Conservation (phyloP, 2,797 vertebrate genomes). For the Spinibarbus caldwelli region DNA sequence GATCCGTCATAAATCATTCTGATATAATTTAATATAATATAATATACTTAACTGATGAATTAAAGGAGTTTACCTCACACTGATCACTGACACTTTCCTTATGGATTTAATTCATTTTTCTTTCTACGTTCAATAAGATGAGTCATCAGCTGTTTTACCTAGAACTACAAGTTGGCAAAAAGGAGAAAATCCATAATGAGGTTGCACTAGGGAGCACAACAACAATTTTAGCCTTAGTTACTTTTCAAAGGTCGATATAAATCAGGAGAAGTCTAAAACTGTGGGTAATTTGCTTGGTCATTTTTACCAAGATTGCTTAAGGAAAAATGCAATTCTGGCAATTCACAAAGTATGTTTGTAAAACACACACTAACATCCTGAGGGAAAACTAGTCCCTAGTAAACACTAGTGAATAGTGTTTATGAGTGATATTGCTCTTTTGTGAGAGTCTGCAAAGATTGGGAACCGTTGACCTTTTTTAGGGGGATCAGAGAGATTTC, state of each 20-base stretch:
- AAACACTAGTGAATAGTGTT: neutral
- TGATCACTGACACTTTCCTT: no score
- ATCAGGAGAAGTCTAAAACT: neutral
- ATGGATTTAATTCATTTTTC: no score
- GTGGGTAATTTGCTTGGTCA: neutral
- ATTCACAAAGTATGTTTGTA: neutral
- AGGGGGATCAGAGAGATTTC: constrained; percentile 13
- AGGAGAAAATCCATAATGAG: no score
- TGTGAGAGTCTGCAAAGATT: neutral
- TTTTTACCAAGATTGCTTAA: neutral
- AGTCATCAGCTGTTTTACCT: no score
- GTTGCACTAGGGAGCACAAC: neutral
- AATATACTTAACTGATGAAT: neutral
- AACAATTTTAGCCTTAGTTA: neutral
- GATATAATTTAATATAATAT: neutral
- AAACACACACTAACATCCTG: neutral
- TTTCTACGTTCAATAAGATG: no score
- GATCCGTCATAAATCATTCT: neutral
- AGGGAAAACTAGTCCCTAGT: constrained; percentile 2
- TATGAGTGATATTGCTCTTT: neutral
- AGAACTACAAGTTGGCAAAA: no score
- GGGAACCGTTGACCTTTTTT: neutral
- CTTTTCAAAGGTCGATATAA: neutral
- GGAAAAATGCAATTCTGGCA: neutral
- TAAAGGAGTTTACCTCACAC: no score